Base-by-base conservation (phyloP, 2,797 vertebrate species). In the Loriculus beryllinus region DNA sequence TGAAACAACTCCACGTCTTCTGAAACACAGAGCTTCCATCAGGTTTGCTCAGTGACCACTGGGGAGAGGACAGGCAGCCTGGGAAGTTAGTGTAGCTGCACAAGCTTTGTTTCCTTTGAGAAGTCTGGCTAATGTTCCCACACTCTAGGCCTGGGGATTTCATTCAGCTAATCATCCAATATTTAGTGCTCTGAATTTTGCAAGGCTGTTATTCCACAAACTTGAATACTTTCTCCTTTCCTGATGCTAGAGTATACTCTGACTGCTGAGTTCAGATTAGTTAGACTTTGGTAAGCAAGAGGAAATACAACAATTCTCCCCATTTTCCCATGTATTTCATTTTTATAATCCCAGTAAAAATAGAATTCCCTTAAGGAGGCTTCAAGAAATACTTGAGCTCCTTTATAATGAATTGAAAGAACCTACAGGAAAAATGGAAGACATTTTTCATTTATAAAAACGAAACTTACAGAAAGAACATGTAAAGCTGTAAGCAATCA, bases 151-250 rank as follows among this genome's bases (percentile, higher is more conserved):
- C 70, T 88, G 31, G 59, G 86, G 85, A 65, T 76, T 79, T 92
- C 54, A 75, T 93, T 90, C 51, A 54, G 62, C 37, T 43, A 9
- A 59, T 79, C 82, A 91, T 81, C 43, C 39, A 95, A 63, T 88
- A 94, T 92, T 89, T 91, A 95, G 7, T 25, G 77, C 39, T 31
- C 56, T 59, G n/a, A 78, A 83, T 83, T 88, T 86, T 92, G 91
- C 26, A 92, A 78, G 54, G 69, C 56, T 86, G 51, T 89, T 91
- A 70, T 86, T 87, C 67, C 43, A 77, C 48, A 40, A 76, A 64
- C 47, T 59, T 65, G 47, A 71, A 56, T 57, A 54, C 26, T 81
- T 93, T 86, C 69, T 89, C 29, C 40, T 83, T 92, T 59, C 0
- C 3, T 72, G 31, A 49, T 68, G 26, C 65, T 75, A 75, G 75